These are phyloP conservation scores for Pseudotriccus pelzelni DNA, from an alignment of 2,797 vertebrate genomes.

Conservation along the genomic window DNA sequence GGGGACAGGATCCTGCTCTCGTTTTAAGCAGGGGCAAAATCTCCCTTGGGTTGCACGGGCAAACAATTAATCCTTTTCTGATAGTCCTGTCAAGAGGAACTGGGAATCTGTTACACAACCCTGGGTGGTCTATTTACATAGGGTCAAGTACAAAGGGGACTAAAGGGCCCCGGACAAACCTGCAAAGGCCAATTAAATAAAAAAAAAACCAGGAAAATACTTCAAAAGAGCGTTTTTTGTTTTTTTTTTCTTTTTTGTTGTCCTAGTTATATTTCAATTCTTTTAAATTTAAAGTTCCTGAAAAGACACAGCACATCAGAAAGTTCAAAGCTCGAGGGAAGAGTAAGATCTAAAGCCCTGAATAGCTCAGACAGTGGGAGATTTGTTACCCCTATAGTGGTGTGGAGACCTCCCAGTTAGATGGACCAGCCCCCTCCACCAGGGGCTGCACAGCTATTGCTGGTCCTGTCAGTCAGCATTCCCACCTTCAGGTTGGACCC, in stretches of 20 bases:
- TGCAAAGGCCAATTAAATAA: neutral
- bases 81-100: slow-evolving; percentile 42
- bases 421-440: neutral
- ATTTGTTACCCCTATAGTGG: neutral
- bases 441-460: neutral
- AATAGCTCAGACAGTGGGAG: neutral
- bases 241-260: neutral
- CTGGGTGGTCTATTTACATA: slow-evolving; percentile 63
- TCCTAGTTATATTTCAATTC: neutral
- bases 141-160: slow-evolving; percentile 48
- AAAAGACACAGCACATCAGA: slow-evolving; percentile 10
- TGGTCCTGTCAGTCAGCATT: neutral
- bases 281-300: slow-evolving; percentile 28
- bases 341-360: neutral
- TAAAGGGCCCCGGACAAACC: slow-evolving; percentile 12
- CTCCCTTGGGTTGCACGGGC: neutral
- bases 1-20: neutral
- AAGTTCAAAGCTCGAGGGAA: neutral
- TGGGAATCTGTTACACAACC: slow-evolving; percentile 6
- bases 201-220: slow-evolving; percentile 9
- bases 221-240: neutral
- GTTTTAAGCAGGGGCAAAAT: neutral
- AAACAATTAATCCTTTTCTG: slow-evolving; percentile 51
- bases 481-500: neutral
- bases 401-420: slow-evolving; percentile 3